Evolutionary conservation across 1,140 invertebrate genomes (phyloP), one percentile per base, ranked within the genome.

Genomic region (Pachypsylla venusta): DNA sequence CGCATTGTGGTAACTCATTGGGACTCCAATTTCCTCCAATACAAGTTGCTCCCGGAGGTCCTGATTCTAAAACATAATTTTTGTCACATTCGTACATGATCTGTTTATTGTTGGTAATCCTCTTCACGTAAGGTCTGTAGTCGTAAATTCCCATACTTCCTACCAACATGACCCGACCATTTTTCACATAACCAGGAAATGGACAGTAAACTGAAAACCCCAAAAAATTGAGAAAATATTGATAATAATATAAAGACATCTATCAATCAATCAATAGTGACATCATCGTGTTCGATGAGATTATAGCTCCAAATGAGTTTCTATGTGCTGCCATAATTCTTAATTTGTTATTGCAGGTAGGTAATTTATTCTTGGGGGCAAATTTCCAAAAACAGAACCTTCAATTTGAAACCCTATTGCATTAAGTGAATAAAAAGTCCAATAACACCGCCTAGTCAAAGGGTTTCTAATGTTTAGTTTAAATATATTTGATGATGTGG

Each of bases 81-180:
- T 90, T 89, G 61, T 94, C 83, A 70, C 94, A 98, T 64, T 95
- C 89, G 71, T 94, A 98, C 82, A 93, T 90, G 25, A 98, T 96
- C 70, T 96, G 89, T 63, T 94, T 90, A 67, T 96, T 95, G 70
- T 93, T 94, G 0, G 74, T 75, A 58, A 89, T 83, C 73, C 91
- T 93, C 66, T 81, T 83, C 0, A 98, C 93, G 68, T 98, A 98
- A 0, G 91, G 87, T n/a, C 92, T 74, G 69, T 97, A 98, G 70
- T 97, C 93, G 70, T 98, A 98, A 27, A 94, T 78, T 0, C 94
- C 94, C 90, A 97, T 96, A 67, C 94, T 93, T 2, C 93, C 94
- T 1, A 98, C 92, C 0, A 98, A 73, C 13, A 96, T 75, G 0
- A 98, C 89, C 70, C 92, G 89, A 7, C 94, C 94, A 66, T 95